A percentile compares a stretch with the other conserved stretches of the same genome.
Conservation (phyloP, 2,888 invertebrate species). For the Scaptodrosophila latifasciaeformis region DNA sequence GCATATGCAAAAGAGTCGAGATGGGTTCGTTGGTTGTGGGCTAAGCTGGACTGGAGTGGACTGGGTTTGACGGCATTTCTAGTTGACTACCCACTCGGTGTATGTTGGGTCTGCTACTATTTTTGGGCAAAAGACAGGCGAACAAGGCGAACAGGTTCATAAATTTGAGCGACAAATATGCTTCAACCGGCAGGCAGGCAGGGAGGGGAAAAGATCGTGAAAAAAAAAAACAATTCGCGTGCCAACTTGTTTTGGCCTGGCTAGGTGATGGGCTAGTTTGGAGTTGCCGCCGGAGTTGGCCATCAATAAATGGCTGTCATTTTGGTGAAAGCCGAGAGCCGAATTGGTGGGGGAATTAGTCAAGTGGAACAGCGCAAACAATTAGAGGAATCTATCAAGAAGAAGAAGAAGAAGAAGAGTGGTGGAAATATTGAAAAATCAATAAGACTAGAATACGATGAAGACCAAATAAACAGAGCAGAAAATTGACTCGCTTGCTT, state of each 20-base stretch:
- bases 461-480: too few relatives aligned
- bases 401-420: too few relatives aligned
- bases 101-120: slow-evolving; percentile 23
- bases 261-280: too few relatives aligned
- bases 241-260: slow-evolving; percentile 38
- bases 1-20: not conserved
- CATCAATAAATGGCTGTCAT: slow-evolving; percentile 24
- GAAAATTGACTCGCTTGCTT: not conserved
- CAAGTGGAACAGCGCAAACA: too few relatives aligned
- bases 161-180: slow-evolving; percentile 48
- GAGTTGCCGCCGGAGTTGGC: slow-evolving; percentile 28
- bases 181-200: too few relatives aligned
- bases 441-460: too few relatives aligned
- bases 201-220: too few relatives aligned
- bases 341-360: not conserved
- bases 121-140: slow-evolving; percentile 34
- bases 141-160: slow-evolving; percentile 62
- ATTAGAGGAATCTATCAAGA: too few relatives aligned
- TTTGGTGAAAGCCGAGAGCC: slow-evolving; percentile 41
- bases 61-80: slow-evolving; percentile 24
- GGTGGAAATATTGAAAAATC: too few relatives aligned
- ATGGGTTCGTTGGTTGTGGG: not conserved
- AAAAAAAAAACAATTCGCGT: slow-evolving; percentile 5
- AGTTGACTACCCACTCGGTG: slow-evolving; percentile 51
- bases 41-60: too few relatives aligned